Base-by-base conservation (phyloP, 2,113 vertebrate genomes). In the Rutilus rutilus region DNA sequence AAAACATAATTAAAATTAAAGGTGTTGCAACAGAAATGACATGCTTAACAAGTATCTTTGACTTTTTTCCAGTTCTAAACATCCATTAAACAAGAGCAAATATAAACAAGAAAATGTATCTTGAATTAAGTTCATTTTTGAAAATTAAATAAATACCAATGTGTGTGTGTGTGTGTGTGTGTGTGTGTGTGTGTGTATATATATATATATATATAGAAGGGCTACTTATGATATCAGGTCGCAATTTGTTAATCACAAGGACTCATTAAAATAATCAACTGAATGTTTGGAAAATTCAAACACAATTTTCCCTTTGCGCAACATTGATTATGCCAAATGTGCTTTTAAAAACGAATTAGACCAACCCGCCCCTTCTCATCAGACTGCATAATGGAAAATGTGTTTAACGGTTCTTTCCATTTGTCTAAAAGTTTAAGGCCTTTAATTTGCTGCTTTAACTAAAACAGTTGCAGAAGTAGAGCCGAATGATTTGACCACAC, bases 401-500 rank as follows among this genome's bases (percentile, higher is more conserved):
- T 59, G 62, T 71, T 36, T 23, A 74, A 17, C 11, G 8, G 25
- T 10, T 30, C 27, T 19, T 47, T 80, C 12, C 52, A 84, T 80
- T 64, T 23, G 47, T 83, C 74, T 67, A 57, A 23, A 62, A 75
- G 76, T 59, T 50, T 19, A 84, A 67, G 57, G n/a, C 67, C 76
- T 64, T 84, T 88, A 73, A 86, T 88, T 85, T 71, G 67, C 45
- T 64, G 80, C 85, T 67, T 80, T 80, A 84, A 81, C 77, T 77
- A 84, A 84, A 76, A 67, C 10, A 76, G 84, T 84, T 60, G 39
- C 75, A 86, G 80, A 77, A 80, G 45, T 30, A 52, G n/a, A 67
- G 52, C 25, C 25, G 30, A n/a, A 81, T 69, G 69, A 86, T 79
- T 76, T 11, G 87, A 84, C 87, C 79, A 77, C 82, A 84, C 50